phyloP scores from a whole-genome alignment of 2,797 vertebrate species.

The Crocodylus rhombifer region DNA sequence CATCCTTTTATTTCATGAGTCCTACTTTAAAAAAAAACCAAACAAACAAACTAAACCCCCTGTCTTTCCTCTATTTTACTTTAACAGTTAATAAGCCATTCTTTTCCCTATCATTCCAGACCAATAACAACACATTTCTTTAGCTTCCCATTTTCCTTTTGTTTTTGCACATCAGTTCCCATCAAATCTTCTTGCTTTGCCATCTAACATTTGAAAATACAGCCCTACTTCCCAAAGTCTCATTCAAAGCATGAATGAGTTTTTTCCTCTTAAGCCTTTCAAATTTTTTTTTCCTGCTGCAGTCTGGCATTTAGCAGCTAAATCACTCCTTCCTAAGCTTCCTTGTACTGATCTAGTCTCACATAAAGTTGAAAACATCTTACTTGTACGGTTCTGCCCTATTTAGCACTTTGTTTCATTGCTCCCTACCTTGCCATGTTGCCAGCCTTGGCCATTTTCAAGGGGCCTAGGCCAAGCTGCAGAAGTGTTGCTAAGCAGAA shows the following conservation, averaged over 20 bases:
- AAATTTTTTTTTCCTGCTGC: neutral
- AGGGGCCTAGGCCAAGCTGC: too few relatives aligned
- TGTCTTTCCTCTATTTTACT: neutral
- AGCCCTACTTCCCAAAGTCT: neutral
- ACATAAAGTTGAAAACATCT: neutral
- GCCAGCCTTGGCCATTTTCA: too few relatives aligned
- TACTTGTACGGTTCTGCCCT: rapidly evolving
- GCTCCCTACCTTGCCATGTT: neutral
- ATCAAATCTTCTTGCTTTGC: neutral
- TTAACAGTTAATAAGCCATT: neutral
- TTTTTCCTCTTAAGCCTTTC: too few relatives aligned
- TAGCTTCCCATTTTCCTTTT: neutral
- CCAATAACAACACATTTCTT: neutral
- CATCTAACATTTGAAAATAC: neutral
- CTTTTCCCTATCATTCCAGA: neutral
- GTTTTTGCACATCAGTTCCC: neutral
- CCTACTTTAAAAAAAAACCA: neutral
- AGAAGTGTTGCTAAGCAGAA: too few relatives aligned
- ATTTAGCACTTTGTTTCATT: neutral
- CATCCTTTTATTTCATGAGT: neutral
- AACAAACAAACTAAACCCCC: neutral
- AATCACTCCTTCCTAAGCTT: neutral
- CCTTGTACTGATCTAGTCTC: neutral
- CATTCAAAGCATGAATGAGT: neutral
- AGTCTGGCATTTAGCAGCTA: neutral